A percentile compares a stretch with the other conserved stretches of the same genome.
phyloP scores from a whole-genome alignment of 1,140 invertebrate species.

The Zelostemma sp. region DNA sequence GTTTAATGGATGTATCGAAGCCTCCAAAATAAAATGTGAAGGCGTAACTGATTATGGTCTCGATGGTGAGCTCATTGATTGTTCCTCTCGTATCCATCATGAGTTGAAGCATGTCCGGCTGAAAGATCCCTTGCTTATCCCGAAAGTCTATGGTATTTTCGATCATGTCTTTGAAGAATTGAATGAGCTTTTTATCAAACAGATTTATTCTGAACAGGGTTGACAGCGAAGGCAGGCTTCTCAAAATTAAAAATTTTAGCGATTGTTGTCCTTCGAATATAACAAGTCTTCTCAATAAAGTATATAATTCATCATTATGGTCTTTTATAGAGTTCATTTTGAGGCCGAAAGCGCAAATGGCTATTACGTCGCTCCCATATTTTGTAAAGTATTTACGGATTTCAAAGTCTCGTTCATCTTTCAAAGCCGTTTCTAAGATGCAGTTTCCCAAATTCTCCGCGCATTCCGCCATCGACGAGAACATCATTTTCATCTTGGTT shows the following conservation, averaged over 20 bases:
- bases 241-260: neutral
- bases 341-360: slow-evolving; percentile 25
- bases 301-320: slow-evolving; percentile 24
- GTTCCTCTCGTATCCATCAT: slow-evolving; percentile 65
- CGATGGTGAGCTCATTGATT: slow-evolving; percentile 44
- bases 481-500: slow-evolving; percentile 45
- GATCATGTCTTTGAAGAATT: slow-evolving; percentile 48
- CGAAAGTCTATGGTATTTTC: slow-evolving; percentile 66
- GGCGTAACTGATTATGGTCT: slow-evolving; percentile 71
- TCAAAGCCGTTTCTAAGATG: neutral
- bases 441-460: slow-evolving; percentile 29
- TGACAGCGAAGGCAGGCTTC: slow-evolving; percentile 4
- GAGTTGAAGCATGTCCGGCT: slow-evolving; percentile 71
- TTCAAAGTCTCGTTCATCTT: slow-evolving; percentile 42
- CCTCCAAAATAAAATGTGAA: too few relatives aligned
- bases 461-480: slow-evolving; percentile 49
- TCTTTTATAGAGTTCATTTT: slow-evolving; percentile 11
- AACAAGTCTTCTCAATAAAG: neutral
- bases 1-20: too few relatives aligned
- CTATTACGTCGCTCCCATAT: slow-evolving; percentile 67
- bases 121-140: slow-evolving; percentile 62
- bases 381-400: slow-evolving; percentile 65
- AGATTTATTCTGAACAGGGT: slow-evolving; percentile 1
- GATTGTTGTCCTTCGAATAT: too few relatives aligned
- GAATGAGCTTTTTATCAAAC: too few relatives aligned